Base-by-base conservation (phyloP, 2,888 invertebrate species). In the Molanna angustata region DNA sequence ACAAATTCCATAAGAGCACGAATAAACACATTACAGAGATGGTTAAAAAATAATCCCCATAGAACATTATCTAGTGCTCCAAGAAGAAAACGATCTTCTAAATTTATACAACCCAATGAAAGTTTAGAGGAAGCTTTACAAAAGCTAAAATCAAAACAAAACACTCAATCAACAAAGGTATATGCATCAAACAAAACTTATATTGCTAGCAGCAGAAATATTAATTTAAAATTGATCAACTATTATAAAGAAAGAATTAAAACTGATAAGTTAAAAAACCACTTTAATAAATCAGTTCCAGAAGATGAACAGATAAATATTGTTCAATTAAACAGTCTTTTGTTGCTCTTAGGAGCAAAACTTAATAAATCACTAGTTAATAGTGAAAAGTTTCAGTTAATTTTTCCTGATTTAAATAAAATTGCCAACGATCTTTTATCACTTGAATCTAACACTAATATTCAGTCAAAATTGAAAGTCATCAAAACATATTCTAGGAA, bases 1-100 rank as follows among this genome's bases (percentile, higher is more conserved):
- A 70, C 85, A 37, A 73, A 73, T 2, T 78, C 83, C 61, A 71
- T 85, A 43, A 74, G 86, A 31, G 80, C 83, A 44, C 77, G 87
- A 18, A 81, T 80, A 63, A 39, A 66, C 0, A 76, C 78, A 0
- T 73, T 85, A n/a, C 63, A 70, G 41, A 72, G 69, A 53, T 82
- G 77, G 71, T 67, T 81, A 43, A 67, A 71, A 49, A 67, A 69
- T 18, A 64, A 80, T 67, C 81, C 80, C 0, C 61, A 72, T 46
- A 52, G 62, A 13, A 68, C 69, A 42, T 57, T 78, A 2, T 54
- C 62, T 14, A 60, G 65, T 41, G 74, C 74, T 54, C 77, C 74
- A 1, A 68, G 77, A n/a, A 67, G 74, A 41, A 61, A 40, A 45
- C 16, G 6, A 17, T n/a, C 31, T 2, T 11, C 21, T 18, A 21